Evolutionary conservation across 2,888 invertebrate genomes (phyloP).

Genomic region (Macrophya alboannulata): DNA sequence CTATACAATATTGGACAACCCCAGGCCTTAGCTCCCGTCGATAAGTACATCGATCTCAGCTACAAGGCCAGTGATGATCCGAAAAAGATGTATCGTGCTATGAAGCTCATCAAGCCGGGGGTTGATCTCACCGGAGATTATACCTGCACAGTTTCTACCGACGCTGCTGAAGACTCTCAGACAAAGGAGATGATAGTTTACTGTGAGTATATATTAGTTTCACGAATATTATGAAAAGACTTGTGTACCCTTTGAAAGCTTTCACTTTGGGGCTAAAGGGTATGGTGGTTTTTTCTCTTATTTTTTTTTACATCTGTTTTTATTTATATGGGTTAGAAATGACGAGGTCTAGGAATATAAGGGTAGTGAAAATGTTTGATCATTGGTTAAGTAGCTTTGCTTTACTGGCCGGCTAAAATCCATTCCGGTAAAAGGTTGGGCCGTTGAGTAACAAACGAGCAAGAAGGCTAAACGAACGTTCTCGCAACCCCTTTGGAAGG

Average conservation of each 20-base stretch:
- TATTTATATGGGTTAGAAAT: background rate
- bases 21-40: slow-evolving; percentile 74
- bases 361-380: slow-evolving; percentile 34
- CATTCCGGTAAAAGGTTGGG: slow-evolving; percentile 48
- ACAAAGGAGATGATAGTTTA: slow-evolving; percentile 82
- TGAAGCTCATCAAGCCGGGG: slow-evolving; percentile 81
- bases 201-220: slow-evolving; percentile 80
- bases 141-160: slow-evolving; percentile 82
- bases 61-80: slow-evolving; percentile 79
- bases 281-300: background rate
- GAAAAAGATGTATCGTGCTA: slow-evolving; percentile 81
- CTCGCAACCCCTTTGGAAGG: slow-evolving; percentile 23
- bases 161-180: slow-evolving; percentile 77
- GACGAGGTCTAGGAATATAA: background rate
- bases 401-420: slow-evolving; percentile 43
- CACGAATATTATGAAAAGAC: background rate
- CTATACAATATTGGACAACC: slow-evolving; percentile 73
- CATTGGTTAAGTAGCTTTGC: slow-evolving; percentile 39
- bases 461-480: slow-evolving; percentile 39
- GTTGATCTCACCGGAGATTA: slow-evolving; percentile 82
- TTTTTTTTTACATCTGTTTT: background rate
- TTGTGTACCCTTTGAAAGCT: background rate
- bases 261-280: background rate
- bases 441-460: slow-evolving; percentile 43
- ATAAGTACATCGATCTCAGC: slow-evolving; percentile 78